Evolutionary conservation across 2,797 vertebrate species (phyloP).

Genomic region (Diceros bicornis): DNA sequence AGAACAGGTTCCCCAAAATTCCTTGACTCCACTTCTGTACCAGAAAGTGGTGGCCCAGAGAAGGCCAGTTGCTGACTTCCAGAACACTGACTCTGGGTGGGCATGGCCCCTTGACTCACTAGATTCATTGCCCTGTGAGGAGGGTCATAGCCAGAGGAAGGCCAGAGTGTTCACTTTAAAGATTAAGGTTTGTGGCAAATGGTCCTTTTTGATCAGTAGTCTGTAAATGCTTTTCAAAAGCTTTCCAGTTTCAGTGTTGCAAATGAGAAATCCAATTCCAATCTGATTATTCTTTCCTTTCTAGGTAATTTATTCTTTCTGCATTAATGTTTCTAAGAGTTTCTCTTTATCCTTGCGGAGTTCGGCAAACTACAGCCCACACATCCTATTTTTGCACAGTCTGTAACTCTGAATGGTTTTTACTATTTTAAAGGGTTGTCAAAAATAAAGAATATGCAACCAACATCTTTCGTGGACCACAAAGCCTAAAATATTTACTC

Average conservation of each 20-base stretch:
- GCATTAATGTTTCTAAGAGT: constrained; percentile 40
- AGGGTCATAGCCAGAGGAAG: neutral
- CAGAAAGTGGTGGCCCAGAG: neutral
- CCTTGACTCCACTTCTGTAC: neutral
- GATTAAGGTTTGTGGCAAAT: neutral
- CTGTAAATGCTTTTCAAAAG: neutral
- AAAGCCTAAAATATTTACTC: constrained; percentile 15
- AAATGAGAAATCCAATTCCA: constrained; percentile 38
- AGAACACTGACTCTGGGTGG: neutral
- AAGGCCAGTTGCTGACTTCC: neutral
- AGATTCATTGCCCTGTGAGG: neutral
- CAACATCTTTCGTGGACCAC: neutral
- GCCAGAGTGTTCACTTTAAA: neutral
- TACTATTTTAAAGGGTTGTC: neutral
- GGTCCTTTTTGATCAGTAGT: neutral
- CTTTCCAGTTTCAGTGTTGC: neutral
- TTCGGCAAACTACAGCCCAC: neutral
- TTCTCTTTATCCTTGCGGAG: neutral
- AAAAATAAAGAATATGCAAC: neutral
- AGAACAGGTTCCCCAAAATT: neutral
- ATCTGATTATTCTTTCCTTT: neutral
- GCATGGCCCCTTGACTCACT: neutral
- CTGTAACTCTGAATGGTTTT: neutral
- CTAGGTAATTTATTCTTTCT: constrained; percentile 21
- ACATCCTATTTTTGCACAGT: neutral